phyloP scores from a whole-genome alignment of 2,888 invertebrate genomes.

The Pollenia amentaria region DNA sequence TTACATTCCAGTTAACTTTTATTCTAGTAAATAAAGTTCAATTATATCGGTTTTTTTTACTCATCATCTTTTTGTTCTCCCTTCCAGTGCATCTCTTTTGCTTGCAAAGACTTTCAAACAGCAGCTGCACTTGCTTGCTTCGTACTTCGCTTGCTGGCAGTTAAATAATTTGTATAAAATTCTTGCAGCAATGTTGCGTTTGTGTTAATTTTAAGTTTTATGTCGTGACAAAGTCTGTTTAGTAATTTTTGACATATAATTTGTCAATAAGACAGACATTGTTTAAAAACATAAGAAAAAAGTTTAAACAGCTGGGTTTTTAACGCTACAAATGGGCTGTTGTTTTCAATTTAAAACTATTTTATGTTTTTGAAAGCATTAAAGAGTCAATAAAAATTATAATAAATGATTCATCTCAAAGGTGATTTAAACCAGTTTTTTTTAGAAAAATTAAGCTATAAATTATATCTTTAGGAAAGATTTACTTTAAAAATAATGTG shows the following conservation, averaged over 20 bases:
- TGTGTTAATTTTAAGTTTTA: constrained; percentile 61
- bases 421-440: constrained; percentile 9
- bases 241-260: constrained; percentile 75
- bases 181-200: constrained; percentile 42
- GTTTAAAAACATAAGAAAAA: neutral
- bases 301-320: constrained; percentile 61
- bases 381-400: neutral
- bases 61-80: neutral
- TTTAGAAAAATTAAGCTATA: constrained; percentile 21
- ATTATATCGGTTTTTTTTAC: neutral
- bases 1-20: neutral
- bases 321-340: neutral
- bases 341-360: neutral
- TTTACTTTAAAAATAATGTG: no score
- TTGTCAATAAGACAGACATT: constrained; percentile 71
- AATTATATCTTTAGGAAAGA: neutral
- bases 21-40: neutral
- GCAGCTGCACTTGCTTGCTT: constrained; percentile 64
- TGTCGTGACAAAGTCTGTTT: constrained; percentile 76
- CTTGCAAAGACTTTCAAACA: neutral
- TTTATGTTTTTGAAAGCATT: neutral
- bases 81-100: neutral
- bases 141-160: neutral
- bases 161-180: constrained; percentile 49
- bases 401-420: neutral